Conservation (phyloP, 2,113 vertebrate species). For the Pandion haliaetus region DNA sequence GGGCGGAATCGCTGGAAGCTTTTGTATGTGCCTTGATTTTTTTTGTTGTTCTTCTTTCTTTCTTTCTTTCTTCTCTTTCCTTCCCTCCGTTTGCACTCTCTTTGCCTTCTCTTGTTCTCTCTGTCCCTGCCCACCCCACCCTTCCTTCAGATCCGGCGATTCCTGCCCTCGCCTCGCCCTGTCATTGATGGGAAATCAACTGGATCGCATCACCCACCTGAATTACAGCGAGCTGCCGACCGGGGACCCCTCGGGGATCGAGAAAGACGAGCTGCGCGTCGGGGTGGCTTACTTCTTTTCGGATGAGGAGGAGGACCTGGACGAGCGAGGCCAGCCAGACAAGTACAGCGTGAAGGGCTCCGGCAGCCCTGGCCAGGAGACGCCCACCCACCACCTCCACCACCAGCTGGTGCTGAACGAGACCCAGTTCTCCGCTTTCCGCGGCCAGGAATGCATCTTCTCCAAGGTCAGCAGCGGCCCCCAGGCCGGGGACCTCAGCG, state of each 20-base stretch:
- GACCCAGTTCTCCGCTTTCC: conserved; percentile 95
- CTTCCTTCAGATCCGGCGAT: conserved; percentile 79
- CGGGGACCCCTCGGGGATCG: conserved; percentile 97
- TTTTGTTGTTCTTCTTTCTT: not conserved
- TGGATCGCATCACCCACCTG: conserved; percentile 99
- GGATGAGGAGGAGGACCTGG: conserved; percentile 98
- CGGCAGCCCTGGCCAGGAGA: conserved; percentile 67
- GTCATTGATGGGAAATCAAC: conserved; percentile 99
- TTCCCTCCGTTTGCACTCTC: not conserved
- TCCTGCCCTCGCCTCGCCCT: conserved; percentile 86
- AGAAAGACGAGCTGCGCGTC: conserved; percentile 98
- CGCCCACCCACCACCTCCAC: conserved; percentile 67
- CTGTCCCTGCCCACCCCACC: conserved; percentile 25
- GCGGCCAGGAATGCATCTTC: conserved; percentile 98
- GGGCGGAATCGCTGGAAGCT: not conserved
- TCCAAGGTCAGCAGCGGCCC: conserved; percentile 92
- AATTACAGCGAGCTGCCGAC: conserved; percentile 99
- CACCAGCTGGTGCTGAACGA: conserved; percentile 86
- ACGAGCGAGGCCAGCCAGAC: conserved; percentile 92
- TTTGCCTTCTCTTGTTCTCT: not conserved
- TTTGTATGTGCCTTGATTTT: conserved; percentile 17
- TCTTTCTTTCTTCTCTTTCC: not conserved
- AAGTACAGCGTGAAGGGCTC: conserved; percentile 83
- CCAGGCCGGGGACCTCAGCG: conserved; percentile 88
- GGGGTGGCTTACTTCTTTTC: conserved; percentile 99